Percentiles rank a stretch among this genome's conserved stretches.
Evolutionary conservation across 2,113 vertebrate genomes (phyloP).

Genomic region (Triplophysa siluroides): DNA sequence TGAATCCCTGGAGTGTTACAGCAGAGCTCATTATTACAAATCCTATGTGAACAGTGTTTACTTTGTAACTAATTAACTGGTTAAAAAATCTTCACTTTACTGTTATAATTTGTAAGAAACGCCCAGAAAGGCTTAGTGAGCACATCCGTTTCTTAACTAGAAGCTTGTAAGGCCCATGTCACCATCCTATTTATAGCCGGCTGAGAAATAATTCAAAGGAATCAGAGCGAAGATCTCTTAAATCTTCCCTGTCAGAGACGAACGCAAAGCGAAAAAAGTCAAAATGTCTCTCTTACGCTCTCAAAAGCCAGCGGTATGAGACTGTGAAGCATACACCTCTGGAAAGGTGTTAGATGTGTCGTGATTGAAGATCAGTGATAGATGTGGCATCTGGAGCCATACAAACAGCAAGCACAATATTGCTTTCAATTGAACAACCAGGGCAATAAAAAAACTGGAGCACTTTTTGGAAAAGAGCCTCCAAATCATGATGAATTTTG

Average conservation of each 20-base stretch:
- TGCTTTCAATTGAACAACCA: neutral
- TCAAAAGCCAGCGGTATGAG: conserved; percentile 39
- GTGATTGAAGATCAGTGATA: conserved; percentile 22
- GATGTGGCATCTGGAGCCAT: conserved; percentile 35
- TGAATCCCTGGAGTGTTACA: neutral
- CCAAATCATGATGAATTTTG: neutral
- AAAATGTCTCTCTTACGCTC: conserved; percentile 40
- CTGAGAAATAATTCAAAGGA: conserved; percentile 62
- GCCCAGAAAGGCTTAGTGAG: conserved; percentile 27
- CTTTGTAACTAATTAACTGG: neutral
- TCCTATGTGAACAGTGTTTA: no score
- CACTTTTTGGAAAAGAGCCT: neutral
- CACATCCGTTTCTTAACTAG: conserved; percentile 45
- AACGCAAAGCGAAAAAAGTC: conserved; percentile 41
- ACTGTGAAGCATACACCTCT: conserved; percentile 31
- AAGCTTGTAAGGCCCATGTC: conserved; percentile 41
- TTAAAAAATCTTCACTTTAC: neutral
- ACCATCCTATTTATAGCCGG: conserved; percentile 59
- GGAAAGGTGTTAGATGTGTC: conserved; percentile 32
- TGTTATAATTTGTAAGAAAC: neutral
- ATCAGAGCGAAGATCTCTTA: conserved; percentile 53
- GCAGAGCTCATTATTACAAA: neutral
- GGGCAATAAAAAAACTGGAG: conserved; percentile 6
- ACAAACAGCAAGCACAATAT: conserved; percentile 16
- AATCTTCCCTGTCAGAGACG: conserved; percentile 45